These are phyloP conservation scores for Stenurella melanura DNA, from an alignment of 2,888 invertebrate genomes.

Conservation along the genomic window DNA sequence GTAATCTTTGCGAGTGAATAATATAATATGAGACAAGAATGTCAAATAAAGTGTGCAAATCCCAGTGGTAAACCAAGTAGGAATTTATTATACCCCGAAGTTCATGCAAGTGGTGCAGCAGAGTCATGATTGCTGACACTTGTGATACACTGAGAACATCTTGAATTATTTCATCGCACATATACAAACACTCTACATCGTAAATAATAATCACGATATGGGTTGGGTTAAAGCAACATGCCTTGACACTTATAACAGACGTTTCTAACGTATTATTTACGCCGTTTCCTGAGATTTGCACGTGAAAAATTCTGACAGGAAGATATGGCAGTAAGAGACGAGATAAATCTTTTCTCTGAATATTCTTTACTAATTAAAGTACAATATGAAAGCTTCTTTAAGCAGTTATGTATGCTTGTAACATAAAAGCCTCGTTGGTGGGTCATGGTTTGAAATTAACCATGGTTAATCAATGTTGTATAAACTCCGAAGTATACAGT, in stretches of 20 bases:
- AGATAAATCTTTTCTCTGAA: neutral
- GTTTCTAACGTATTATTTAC: slow-evolving; percentile 37
- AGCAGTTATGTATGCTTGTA: neutral
- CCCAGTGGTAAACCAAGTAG: slow-evolving; percentile 11
- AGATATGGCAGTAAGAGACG: neutral
- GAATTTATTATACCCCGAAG: slow-evolving; percentile 17
- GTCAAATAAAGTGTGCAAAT: slow-evolving; percentile 8
- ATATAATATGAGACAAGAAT: slow-evolving; percentile 21
- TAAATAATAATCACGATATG: slow-evolving; percentile 44
- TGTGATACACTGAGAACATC: slow-evolving; percentile 31
- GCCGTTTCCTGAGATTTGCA: slow-evolving; percentile 30
- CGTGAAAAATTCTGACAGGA: neutral
- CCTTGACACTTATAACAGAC: slow-evolving; percentile 39
- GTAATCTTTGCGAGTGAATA: neutral
- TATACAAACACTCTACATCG: slow-evolving; percentile 20
- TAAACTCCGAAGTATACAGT: no score
- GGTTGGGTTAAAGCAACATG: slow-evolving; percentile 34
- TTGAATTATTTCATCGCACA: slow-evolving; percentile 36
- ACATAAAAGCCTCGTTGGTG: no score
- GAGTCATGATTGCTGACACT: slow-evolving; percentile 8
- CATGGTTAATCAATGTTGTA: no score
- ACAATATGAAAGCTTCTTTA: neutral
- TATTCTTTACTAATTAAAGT: neutral
- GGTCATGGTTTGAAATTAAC: no score
- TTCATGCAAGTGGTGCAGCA: slow-evolving; percentile 13